These are phyloP conservation scores for Pitta sordida DNA, from an alignment of 2,113 vertebrate genomes.

Conservation along the genomic window DNA sequence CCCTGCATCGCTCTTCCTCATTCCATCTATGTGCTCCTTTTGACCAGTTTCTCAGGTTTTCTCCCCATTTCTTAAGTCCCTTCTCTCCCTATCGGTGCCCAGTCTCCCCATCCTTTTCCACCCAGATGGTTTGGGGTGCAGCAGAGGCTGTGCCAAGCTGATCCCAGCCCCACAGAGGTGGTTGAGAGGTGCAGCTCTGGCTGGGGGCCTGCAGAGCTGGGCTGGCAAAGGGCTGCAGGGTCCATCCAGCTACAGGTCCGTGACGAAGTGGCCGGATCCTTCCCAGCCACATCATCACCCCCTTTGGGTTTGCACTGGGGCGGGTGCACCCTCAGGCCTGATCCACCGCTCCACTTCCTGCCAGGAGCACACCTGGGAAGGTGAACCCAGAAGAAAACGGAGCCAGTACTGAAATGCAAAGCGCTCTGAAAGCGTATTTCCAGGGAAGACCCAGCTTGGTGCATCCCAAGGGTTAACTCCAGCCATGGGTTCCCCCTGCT, in stretches of 20 bases:
- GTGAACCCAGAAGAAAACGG: background rate
- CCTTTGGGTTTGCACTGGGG: background rate
- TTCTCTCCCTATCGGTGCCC: background rate
- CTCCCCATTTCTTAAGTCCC: background rate
- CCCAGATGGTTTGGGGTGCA: background rate
- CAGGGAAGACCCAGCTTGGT: background rate
- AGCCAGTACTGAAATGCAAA: background rate
- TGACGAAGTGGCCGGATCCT: background rate
- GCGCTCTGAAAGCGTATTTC: background rate
- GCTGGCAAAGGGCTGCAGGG: background rate
- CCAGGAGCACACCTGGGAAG: background rate
- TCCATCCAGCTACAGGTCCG: background rate
- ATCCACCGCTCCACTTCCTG: rapidly evolving
- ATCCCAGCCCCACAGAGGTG: background rate
- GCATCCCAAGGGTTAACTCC: background rate
- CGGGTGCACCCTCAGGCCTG: rapidly evolving
- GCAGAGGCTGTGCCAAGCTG: background rate
- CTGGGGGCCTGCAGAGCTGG: background rate
- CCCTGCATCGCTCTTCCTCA: background rate
- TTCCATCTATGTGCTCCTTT: background rate
- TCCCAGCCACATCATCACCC: background rate
- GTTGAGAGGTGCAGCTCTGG: background rate
- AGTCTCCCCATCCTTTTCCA: background rate
- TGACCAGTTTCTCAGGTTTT: rapidly evolving
- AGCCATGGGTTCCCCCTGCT: background rate